Conservation (phyloP, 2,888 invertebrate genomes). For the Abscondita cerata region DNA sequence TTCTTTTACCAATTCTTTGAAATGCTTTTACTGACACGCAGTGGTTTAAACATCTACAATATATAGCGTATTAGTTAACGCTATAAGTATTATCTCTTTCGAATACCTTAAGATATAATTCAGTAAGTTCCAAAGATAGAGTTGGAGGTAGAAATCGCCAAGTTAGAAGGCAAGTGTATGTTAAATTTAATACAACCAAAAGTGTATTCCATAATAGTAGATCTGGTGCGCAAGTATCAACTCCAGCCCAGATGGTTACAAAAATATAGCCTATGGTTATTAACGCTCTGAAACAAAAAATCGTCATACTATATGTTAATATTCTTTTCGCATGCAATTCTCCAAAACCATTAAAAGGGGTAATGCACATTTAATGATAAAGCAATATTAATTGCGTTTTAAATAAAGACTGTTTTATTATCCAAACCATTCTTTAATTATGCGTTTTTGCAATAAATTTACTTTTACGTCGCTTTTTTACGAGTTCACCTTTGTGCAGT, state of each 20-base stretch:
- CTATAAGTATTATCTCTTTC: no score
- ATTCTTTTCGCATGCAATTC: no score
- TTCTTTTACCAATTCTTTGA: conserved; percentile 77
- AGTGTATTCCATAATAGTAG: conserved; percentile 79
- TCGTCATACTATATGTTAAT: no score
- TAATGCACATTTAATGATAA: no score
- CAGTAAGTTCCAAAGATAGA: conserved; percentile 77
- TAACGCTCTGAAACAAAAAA: conserved; percentile 64
- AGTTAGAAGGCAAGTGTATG: conserved; percentile 73
- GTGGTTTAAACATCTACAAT: conserved; percentile 73
- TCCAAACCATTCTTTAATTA: no score
- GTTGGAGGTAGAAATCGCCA: conserved; percentile 79
- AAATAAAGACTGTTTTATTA: no score
- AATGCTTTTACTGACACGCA: conserved; percentile 82
- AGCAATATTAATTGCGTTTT: no score
- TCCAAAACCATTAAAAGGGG: no score
- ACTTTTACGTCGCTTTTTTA: no score
- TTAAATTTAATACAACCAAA: conserved; percentile 71
- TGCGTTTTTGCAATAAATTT: no score
- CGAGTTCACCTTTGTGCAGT: no score
- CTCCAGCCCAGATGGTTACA: conserved; percentile 80
- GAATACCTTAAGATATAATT: conserved; percentile 75
- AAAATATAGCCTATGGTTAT: conserved; percentile 77
- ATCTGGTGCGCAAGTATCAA: conserved; percentile 81
- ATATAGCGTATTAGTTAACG: no score